Conservation (phyloP, 2,113 vertebrate species). For the Sialia sialis region DNA sequence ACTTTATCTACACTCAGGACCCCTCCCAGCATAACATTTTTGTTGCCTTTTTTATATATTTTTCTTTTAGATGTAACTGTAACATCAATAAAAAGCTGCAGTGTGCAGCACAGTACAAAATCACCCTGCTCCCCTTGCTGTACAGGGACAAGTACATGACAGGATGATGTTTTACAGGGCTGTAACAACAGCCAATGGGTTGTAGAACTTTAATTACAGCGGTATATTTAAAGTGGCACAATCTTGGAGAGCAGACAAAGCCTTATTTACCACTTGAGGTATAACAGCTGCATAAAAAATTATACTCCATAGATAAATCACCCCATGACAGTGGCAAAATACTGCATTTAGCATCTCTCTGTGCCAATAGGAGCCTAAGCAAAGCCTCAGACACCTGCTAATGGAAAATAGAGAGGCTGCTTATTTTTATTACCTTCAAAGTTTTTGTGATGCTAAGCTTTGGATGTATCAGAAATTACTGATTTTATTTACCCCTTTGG, state of each 20-base stretch:
- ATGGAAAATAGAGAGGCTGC: not conserved
- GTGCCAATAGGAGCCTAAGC: not conserved
- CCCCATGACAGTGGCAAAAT: not conserved
- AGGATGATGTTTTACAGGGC: conserved; percentile 10
- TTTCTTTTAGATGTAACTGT: not conserved
- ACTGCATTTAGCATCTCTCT: not conserved
- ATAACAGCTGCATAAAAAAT: conserved; percentile 31
- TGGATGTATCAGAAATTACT: not conserved
- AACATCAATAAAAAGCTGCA: not conserved
- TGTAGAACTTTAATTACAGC: conserved; percentile 6
- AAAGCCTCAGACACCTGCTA: not conserved
- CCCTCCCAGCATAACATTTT: not conserved
- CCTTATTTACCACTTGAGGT: conserved; percentile 19
- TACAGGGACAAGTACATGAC: not conserved
- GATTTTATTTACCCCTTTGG: not conserved
- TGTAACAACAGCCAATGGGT: not conserved
- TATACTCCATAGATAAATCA: conserved; percentile 20
- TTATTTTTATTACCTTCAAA: not conserved
- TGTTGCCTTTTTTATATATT: not conserved
- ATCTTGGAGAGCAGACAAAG: not conserved
- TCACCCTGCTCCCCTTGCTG: not conserved
- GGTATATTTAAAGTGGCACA: conserved; percentile 34
- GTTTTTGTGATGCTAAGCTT: not conserved
- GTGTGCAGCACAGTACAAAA: not conserved
- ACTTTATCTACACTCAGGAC: not conserved